Conservation (phyloP, 2,113 vertebrate genomes). For the Clarias macrocephalus region DNA sequence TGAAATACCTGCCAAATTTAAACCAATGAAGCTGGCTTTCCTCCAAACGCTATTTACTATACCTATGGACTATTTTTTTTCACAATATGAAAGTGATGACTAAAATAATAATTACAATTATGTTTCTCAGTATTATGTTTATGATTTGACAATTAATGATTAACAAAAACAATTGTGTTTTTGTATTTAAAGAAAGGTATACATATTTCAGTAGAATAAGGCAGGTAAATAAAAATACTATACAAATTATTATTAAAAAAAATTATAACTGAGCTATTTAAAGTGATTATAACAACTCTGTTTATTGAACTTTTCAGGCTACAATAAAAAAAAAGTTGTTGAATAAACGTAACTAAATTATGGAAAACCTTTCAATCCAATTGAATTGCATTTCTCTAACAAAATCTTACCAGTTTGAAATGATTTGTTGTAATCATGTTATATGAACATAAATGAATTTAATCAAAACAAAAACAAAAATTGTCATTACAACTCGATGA, state of each 20-base stretch:
- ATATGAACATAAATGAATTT: too few relatives aligned
- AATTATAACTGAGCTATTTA: background rate
- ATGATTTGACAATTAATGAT: background rate
- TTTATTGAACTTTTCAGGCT: background rate
- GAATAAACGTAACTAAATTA: too few relatives aligned
- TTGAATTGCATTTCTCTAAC: too few relatives aligned
- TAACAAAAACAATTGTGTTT: background rate
- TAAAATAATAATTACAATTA: background rate
- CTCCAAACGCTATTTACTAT: background rate
- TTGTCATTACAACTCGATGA: too few relatives aligned
- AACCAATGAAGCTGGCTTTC: background rate
- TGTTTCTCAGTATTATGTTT: background rate
- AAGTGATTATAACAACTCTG: background rate
- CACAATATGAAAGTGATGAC: background rate
- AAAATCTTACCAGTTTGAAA: too few relatives aligned
- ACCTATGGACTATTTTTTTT: background rate
- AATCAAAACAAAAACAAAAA: too few relatives aligned
- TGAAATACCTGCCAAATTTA: constrained; percentile 63
- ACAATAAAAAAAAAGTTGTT: too few relatives aligned
- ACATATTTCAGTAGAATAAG: background rate
- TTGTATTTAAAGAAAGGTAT: background rate
- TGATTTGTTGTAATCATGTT: too few relatives aligned
- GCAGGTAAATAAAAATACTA: background rate
- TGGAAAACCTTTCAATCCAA: too few relatives aligned
- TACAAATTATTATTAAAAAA: background rate